These are phyloP conservation scores for Gambusia holbrooki DNA, from an alignment of 2,113 vertebrate species.

Conservation along the genomic window DNA sequence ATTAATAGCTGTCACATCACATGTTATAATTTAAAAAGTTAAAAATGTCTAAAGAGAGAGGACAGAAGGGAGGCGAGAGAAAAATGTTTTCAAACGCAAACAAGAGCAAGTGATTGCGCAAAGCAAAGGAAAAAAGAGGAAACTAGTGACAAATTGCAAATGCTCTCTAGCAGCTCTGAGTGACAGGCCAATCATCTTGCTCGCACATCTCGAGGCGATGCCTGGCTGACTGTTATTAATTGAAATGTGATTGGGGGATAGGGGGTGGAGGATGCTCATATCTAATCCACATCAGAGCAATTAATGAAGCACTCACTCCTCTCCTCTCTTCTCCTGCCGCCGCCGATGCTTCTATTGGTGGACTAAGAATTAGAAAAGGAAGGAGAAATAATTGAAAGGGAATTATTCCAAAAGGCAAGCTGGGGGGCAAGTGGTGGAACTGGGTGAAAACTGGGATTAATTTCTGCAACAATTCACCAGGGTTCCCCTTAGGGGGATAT, in stretches of 20 bases:
- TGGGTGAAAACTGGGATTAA: constrained; percentile 65
- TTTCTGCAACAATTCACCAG: constrained; percentile 68
- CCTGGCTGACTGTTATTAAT: constrained; percentile 79
- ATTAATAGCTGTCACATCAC: not conserved
- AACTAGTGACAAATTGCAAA: constrained; percentile 63
- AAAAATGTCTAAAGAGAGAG: constrained; percentile 28
- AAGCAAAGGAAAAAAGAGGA: constrained; percentile 29
- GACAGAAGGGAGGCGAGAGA: constrained; percentile 4
- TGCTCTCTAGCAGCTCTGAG: constrained; percentile 63
- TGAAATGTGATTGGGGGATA: constrained; percentile 78
- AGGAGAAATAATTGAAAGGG: constrained; percentile 72
- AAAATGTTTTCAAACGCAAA: constrained; percentile 44
- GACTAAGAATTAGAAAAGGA: constrained; percentile 68
- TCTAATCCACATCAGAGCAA: constrained; percentile 81
- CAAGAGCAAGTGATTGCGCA: constrained; percentile 47
- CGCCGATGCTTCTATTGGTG: constrained; percentile 68
- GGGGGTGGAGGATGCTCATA: constrained; percentile 54
- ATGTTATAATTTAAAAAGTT: not conserved
- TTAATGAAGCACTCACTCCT: constrained; percentile 73
- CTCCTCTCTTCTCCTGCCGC: constrained; percentile 50
- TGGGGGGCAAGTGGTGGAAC: constrained; percentile 58
- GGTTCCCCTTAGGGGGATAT: constrained; percentile 44
- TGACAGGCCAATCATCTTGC: constrained; percentile 80
- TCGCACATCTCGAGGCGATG: constrained; percentile 73
- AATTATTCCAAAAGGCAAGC: constrained; percentile 64